phyloP scores from a whole-genome alignment of 2,888 invertebrate species.

The Mesopsocus fuscifrons region DNA sequence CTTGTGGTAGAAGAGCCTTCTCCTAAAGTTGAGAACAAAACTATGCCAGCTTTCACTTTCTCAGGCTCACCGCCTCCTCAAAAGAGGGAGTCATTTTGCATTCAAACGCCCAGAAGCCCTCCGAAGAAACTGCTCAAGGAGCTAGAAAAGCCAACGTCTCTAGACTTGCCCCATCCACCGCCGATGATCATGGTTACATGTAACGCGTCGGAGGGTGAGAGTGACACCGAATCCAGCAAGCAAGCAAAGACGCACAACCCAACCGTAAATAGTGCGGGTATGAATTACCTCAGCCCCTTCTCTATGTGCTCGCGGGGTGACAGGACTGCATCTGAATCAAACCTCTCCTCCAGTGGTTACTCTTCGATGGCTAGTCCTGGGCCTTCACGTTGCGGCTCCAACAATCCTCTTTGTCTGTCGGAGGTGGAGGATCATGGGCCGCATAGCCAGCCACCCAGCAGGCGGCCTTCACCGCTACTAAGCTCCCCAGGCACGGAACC shows the following conservation, averaged over 20 bases:
- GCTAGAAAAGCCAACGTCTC: slow-evolving; percentile 39
- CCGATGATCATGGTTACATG: slow-evolving; percentile 56
- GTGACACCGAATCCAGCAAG: slow-evolving; percentile 40
- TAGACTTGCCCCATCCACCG: slow-evolving; percentile 40
- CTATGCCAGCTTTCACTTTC: slow-evolving; percentile 26
- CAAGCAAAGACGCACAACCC: slow-evolving; percentile 19
- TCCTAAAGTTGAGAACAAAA: slow-evolving; percentile 32
- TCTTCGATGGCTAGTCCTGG: slow-evolving; percentile 74
- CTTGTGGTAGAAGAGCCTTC: slow-evolving; percentile 47
- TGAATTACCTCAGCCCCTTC: slow-evolving; percentile 63
- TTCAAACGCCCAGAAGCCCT: slow-evolving; percentile 17
- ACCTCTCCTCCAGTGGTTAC: slow-evolving; percentile 66
- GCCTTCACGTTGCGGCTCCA: slow-evolving; percentile 62
- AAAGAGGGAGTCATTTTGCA: slow-evolving; percentile 27
- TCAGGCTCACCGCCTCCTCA: slow-evolving; percentile 38
- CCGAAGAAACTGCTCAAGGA: slow-evolving; percentile 34
- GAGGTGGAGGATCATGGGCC: slow-evolving; percentile 44
- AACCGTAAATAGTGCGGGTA: slow-evolving; percentile 29
- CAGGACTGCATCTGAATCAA: slow-evolving; percentile 62
- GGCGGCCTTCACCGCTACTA: slow-evolving; percentile 39
- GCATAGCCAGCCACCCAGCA: slow-evolving; percentile 16
- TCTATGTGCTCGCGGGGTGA: slow-evolving; percentile 51
- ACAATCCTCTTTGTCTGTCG: slow-evolving; percentile 55
- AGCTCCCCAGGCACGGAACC: slow-evolving; percentile 35
- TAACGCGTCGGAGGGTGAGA: slow-evolving; percentile 54